A percentile compares a stretch with the other conserved stretches of the same genome.
phyloP scores from a whole-genome alignment of 2,113 vertebrate species.

The Microtus ochrogaster region DNA sequence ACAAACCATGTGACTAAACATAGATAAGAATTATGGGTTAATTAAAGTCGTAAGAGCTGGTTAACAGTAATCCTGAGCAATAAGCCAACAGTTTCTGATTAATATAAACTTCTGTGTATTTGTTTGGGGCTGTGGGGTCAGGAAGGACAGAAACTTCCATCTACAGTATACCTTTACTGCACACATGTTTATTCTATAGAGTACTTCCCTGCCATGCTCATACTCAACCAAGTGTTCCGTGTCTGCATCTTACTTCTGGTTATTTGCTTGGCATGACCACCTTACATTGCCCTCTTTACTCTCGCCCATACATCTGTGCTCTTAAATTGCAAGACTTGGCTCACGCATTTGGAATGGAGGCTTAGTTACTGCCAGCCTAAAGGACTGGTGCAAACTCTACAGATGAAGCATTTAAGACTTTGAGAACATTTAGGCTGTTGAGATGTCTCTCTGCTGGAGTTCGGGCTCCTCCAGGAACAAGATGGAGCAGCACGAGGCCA shows the following conservation, averaged over 20 bases:
- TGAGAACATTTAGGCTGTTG: background rate
- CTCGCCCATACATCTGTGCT: background rate
- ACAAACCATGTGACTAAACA: too few species aligned
- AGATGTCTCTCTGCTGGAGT: background rate
- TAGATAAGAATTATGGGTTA: too few species aligned
- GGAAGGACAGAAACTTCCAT: too few species aligned
- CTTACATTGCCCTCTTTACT: background rate
- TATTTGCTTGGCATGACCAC: background rate
- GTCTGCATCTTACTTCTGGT: background rate
- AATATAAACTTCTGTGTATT: too few species aligned
- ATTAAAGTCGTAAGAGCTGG: too few species aligned
- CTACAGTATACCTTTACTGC: background rate
- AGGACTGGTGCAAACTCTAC: background rate
- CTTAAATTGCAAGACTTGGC: background rate
- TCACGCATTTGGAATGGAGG: constrained; percentile 4
- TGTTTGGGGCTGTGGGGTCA: too few species aligned
- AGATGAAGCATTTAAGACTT: background rate
- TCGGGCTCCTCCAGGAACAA: background rate
- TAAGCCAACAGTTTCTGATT: too few species aligned
- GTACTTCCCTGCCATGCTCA: too few species aligned
- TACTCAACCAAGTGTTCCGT: background rate
- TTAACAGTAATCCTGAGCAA: too few species aligned
- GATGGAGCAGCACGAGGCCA: background rate
- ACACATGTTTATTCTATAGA: background rate
- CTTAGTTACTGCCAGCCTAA: background rate